phyloP scores from a whole-genome alignment of 2,797 vertebrate species.

The Mustela erminea region DNA sequence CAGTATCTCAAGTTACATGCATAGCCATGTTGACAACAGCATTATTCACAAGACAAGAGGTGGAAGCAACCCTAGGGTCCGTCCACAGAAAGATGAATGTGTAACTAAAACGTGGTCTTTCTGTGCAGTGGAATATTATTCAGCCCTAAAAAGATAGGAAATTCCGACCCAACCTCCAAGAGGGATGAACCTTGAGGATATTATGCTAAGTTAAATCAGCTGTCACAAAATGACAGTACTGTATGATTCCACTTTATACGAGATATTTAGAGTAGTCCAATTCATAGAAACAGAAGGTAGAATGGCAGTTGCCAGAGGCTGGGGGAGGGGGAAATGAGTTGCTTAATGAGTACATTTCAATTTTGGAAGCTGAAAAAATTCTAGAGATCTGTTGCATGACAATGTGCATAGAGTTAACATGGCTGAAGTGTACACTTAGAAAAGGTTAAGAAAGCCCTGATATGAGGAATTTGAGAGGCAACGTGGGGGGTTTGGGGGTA shows the following conservation, averaged over 20 bases:
- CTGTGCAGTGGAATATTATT: background rate
- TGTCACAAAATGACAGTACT: background rate
- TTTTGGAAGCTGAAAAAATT: background rate
- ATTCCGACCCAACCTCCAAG: background rate
- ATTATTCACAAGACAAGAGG: background rate
- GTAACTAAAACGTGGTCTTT: background rate
- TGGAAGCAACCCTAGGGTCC: background rate
- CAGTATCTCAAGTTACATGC: background rate
- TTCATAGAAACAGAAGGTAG: background rate
- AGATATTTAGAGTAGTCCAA: background rate
- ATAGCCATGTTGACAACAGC: background rate
- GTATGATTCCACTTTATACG: background rate
- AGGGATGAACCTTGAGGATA: background rate
- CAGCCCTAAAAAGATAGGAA: background rate
- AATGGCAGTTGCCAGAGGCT: background rate
- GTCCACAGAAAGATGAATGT: background rate
- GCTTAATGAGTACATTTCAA: background rate
- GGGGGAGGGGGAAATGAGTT: background rate
- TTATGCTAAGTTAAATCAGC: background rate
- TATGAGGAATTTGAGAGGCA: too few species aligned
- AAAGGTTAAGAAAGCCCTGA: background rate
- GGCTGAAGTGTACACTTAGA: background rate
- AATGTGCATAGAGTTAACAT: background rate
- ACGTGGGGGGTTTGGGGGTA: too few species aligned
- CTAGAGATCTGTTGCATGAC: background rate